phyloP scores from a whole-genome alignment of 2,888 invertebrate genomes.

The Baronia brevicornis region DNA sequence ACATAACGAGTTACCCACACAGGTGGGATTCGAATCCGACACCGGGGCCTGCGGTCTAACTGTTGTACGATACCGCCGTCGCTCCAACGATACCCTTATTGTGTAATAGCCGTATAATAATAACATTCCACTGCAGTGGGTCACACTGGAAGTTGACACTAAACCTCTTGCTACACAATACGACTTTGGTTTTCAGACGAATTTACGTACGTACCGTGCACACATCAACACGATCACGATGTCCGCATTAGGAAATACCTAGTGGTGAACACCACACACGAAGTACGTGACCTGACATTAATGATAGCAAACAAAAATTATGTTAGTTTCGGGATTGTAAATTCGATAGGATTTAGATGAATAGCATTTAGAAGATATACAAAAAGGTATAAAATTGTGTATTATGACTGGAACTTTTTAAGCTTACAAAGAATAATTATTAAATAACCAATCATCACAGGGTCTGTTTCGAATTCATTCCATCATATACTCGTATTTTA shows the following conservation, averaged over 20 bases:
- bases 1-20: slow-evolving; percentile 38
- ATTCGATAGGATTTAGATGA: no score
- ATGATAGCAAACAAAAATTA: slow-evolving; percentile 2
- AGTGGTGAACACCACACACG: slow-evolving; percentile 5
- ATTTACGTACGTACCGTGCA: background rate
- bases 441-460: no score
- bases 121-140: slow-evolving; percentile 6
- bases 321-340: no score
- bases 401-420: no score
- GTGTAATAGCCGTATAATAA: slow-evolving; percentile 11
- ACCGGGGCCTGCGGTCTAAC: slow-evolving; percentile 41
- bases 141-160: slow-evolving; percentile 6
- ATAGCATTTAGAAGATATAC: no score
- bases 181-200: slow-evolving; percentile 7
- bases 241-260: slow-evolving; percentile 6
- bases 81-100: slow-evolving; percentile 17
- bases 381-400: no score
- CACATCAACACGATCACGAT: slow-evolving; percentile 7
- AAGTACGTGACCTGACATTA: slow-evolving; percentile 3
- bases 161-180: slow-evolving; percentile 12
- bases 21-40: slow-evolving; percentile 42
- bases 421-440: no score
- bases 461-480: no score
- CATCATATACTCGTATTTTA: no score
- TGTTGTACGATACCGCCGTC: slow-evolving; percentile 26